phyloP scores from a whole-genome alignment of 2,888 invertebrate species.

The Stenolophus ochropezus region DNA sequence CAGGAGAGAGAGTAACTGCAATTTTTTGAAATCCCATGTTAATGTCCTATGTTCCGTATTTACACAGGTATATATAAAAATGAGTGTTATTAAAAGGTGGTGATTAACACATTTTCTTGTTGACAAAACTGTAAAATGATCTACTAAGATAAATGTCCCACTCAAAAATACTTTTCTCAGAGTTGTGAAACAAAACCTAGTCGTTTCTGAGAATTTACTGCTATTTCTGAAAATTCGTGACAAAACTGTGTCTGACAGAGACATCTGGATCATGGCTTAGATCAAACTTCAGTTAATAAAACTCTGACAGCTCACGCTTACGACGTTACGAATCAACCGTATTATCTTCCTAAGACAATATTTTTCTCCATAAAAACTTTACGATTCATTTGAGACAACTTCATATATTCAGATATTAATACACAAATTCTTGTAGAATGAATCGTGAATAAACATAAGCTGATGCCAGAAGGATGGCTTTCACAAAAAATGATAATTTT shows the following conservation, averaged over 20 bases:
- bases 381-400: background rate
- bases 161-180: background rate
- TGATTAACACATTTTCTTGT: background rate
- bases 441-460: constrained; percentile 3
- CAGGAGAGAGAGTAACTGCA: too few species aligned
- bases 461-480: constrained; percentile 31
- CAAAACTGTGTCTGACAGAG: background rate
- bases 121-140: background rate
- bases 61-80: too few species aligned
- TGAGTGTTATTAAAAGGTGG: background rate
- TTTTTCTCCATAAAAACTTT: background rate
- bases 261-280: background rate
- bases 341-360: background rate
- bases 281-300: constrained; percentile 24
- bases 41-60: too few species aligned
- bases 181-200: background rate
- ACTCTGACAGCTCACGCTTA: background rate
- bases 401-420: constrained; percentile 17
- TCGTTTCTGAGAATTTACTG: background rate
- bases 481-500: constrained; percentile 6
- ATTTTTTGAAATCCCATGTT: too few species aligned
- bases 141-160: background rate
- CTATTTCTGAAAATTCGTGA: background rate
- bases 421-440: constrained; percentile 9
- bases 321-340: background rate